Evolutionary conservation across 2,888 invertebrate species (phyloP).

Genomic region (Patella pellucida): DNA sequence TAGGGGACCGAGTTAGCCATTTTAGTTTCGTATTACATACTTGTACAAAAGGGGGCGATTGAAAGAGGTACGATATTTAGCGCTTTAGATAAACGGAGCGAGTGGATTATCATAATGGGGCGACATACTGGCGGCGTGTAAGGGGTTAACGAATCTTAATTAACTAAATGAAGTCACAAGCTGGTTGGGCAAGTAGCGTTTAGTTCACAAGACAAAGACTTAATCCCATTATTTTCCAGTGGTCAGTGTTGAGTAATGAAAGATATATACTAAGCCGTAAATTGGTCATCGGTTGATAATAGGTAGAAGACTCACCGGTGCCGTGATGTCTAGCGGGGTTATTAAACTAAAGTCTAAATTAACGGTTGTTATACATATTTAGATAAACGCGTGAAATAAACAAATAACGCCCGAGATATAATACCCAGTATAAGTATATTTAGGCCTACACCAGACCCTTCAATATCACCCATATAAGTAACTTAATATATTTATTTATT

Average conservation of each 20-base stretch:
- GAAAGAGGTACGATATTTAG: slow-evolving; percentile 5
- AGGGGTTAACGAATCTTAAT: background rate
- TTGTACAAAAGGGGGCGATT: slow-evolving; percentile 71
- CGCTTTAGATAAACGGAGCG: background rate
- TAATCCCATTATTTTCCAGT: slow-evolving; percentile 1
- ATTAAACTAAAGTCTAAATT: background rate
- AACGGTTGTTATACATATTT: background rate
- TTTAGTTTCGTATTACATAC: too few relatives aligned
- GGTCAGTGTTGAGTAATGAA: slow-evolving; percentile 6
- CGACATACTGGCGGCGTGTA: slow-evolving; percentile 7
- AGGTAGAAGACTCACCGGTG: background rate
- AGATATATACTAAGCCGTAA: slow-evolving; percentile 7
- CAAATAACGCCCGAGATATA: background rate
- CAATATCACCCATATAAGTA: too few relatives aligned
- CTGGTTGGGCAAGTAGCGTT: slow-evolving; percentile 7
- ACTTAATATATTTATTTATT: too few relatives aligned
- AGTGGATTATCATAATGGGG: slow-evolving; percentile 11
- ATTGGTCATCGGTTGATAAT: background rate
- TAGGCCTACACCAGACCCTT: too few relatives aligned
- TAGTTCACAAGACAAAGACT: background rate
- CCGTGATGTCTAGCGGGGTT: slow-evolving; percentile 1
- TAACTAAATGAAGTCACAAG: slow-evolving; percentile 5
- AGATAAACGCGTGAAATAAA: background rate
- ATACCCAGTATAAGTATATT: too few relatives aligned
- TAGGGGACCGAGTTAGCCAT: too few relatives aligned